Conservation (phyloP, 2,797 vertebrate species). For the Takifugu ocellatus region DNA sequence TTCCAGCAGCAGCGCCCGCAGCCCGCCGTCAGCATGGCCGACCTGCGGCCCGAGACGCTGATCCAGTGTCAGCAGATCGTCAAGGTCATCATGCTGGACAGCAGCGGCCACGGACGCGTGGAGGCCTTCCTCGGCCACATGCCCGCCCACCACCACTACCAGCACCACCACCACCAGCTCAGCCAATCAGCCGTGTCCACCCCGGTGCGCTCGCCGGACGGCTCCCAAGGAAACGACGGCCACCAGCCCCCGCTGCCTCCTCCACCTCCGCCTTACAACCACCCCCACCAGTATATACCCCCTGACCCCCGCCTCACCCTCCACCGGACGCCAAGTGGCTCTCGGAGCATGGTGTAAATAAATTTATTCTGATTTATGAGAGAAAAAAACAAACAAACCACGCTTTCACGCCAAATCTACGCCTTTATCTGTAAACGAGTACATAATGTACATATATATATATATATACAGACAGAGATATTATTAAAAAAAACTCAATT, state of each 20-base stretch:
- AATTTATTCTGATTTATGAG: slow-evolving; percentile 18
- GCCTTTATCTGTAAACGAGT: slow-evolving; percentile 51
- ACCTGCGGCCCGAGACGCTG: slow-evolving; percentile 87
- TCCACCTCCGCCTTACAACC: slow-evolving; percentile 93
- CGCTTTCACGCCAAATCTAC: slow-evolving; percentile 17
- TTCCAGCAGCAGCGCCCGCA: slow-evolving; percentile 61
- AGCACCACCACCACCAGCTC: slow-evolving; percentile 65
- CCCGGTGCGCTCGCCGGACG: slow-evolving; percentile 76
- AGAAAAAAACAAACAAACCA: slow-evolving; percentile 14
- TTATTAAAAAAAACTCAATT: slow-evolving; percentile 64
- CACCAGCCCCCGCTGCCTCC: slow-evolving; percentile 93
- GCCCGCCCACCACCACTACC: slow-evolving; percentile 80
- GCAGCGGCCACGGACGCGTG: slow-evolving; percentile 85
- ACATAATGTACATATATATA: slow-evolving; percentile 77
- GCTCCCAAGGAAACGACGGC: slow-evolving; percentile 72
- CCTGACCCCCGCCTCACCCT: slow-evolving; percentile 87
- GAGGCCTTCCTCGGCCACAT: slow-evolving; percentile 93
- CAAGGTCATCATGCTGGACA: slow-evolving; percentile 97
- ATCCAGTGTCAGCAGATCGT: slow-evolving; percentile 99
- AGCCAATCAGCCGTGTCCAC: slow-evolving; percentile 78
- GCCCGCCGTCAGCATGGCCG: slow-evolving; percentile 69
- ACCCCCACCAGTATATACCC: slow-evolving; percentile 92
- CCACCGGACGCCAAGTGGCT: slow-evolving; percentile 91
- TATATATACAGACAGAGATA: slow-evolving; percentile 71
- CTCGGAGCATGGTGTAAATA: slow-evolving; percentile 89